A percentile compares a stretch with the other conserved stretches of the same genome.
These are phyloP conservation scores for Pseudopipra pipra DNA, from an alignment of 2,113 vertebrate genomes.

Conservation along the genomic window DNA sequence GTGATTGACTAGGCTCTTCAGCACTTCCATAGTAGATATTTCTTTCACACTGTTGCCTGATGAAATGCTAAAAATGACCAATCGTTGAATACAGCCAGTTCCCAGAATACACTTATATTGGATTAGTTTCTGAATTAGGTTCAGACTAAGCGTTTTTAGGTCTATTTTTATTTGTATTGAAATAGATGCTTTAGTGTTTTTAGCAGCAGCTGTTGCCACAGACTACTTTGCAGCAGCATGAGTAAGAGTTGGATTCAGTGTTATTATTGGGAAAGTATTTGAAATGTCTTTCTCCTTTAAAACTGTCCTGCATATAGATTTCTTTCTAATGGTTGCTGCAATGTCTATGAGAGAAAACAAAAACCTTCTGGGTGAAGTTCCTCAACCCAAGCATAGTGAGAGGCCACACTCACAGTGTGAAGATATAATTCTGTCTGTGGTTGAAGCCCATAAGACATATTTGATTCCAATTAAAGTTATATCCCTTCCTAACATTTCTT, in stretches of 20 bases:
- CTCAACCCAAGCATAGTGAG: not conserved
- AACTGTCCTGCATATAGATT: not conserved
- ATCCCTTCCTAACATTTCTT: not conserved
- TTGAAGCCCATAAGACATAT: not conserved
- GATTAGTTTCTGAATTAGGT: slow-evolving; percentile 41
- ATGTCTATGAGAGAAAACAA: not conserved
- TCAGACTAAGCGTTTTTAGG: slow-evolving; percentile 40
- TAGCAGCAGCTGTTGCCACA: slow-evolving; percentile 38
- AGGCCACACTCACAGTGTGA: not conserved
- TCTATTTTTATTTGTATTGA: slow-evolving; percentile 54
- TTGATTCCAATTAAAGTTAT: not conserved
- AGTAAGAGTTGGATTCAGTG: not conserved
- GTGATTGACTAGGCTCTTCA: not conserved
- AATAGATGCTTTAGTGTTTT: slow-evolving; percentile 41
- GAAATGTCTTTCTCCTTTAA: not conserved
- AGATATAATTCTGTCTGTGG: not conserved
- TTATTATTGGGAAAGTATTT: not conserved
- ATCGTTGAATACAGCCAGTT: slow-evolving; percentile 18
- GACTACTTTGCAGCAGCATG: not conserved
- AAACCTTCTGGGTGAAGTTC: not conserved
- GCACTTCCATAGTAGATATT: not conserved
- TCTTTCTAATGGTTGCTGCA: not conserved
- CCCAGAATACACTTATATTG: slow-evolving; percentile 14
- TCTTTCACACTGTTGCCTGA: not conserved
- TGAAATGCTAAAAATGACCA: slow-evolving; percentile 30